A percentile compares a stretch with the other conserved stretches of the same genome.
Conservation (phyloP, 1,140 invertebrate genomes). For the Danaus plexippus region DNA sequence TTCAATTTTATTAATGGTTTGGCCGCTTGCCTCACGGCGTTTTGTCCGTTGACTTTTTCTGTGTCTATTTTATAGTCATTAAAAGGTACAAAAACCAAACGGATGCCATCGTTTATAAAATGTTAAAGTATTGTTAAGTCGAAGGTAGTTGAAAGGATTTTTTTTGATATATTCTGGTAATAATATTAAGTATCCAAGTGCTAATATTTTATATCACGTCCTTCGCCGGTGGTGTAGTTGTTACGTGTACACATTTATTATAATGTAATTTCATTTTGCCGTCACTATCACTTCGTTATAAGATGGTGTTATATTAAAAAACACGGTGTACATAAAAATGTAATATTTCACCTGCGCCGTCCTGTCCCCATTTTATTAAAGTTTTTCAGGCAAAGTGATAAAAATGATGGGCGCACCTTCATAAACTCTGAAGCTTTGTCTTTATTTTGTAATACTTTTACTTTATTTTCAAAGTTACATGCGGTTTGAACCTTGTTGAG, state of each 20-base stretch:
- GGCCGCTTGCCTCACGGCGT: constrained; percentile 29
- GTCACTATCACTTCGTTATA: constrained; percentile 18
- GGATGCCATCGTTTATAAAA: no score
- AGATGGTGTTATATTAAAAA: constrained; percentile 38
- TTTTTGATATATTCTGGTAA: no score
- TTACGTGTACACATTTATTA: no score
- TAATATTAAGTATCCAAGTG: no score
- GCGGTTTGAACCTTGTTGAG: constrained; percentile 12
- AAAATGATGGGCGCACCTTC: constrained; percentile 49
- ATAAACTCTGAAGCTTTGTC: constrained; percentile 41
- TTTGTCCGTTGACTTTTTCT: constrained; percentile 23
- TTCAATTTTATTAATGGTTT: constrained; percentile 57
- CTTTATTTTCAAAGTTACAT: constrained; percentile 15
- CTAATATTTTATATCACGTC: no score
- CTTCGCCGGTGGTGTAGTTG: no score
- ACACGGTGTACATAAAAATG: constrained; percentile 49
- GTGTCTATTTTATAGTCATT: constrained; percentile 24
- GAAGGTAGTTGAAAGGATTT: no score
- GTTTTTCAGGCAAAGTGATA: constrained; percentile 56
- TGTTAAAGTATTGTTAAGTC: no score
- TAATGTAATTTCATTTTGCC: constrained; percentile 15
- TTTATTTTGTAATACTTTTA: constrained; percentile 36
- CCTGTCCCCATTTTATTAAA: constrained; percentile 59
- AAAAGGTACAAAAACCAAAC: background rate
- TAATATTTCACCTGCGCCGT: constrained; percentile 46